phyloP scores from a whole-genome alignment of 2,113 vertebrate species.

The Romanogobio albipinnatus region DNA sequence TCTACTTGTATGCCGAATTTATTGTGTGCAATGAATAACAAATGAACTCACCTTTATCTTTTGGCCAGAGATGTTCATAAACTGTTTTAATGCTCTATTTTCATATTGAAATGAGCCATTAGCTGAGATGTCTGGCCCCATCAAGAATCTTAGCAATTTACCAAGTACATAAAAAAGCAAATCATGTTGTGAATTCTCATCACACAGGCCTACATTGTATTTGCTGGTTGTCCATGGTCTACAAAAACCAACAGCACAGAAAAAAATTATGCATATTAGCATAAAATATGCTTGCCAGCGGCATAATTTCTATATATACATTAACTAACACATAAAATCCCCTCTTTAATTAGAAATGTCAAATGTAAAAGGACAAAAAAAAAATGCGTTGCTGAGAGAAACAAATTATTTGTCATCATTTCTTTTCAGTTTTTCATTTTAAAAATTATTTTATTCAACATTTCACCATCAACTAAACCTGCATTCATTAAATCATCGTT shows the following conservation, averaged over 20 bases:
- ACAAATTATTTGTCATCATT: slow-evolving; percentile 74
- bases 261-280: slow-evolving; percentile 60
- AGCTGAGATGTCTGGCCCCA: slow-evolving; percentile 63
- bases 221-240: slow-evolving; percentile 63
- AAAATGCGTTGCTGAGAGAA: slow-evolving; percentile 51
- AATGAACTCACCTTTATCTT: background rate
- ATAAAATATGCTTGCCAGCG: slow-evolving; percentile 68
- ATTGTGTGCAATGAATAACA: no score
- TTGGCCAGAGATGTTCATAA: background rate
- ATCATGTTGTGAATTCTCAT: slow-evolving; percentile 13
- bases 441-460: slow-evolving; percentile 67
- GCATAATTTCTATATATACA: slow-evolving; percentile 80
- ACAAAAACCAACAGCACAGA: slow-evolving; percentile 63
- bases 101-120: slow-evolving; percentile 60
- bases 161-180: slow-evolving; percentile 59
- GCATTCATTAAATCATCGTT: slow-evolving; percentile 61
- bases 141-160: slow-evolving; percentile 67
- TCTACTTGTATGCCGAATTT: no score
- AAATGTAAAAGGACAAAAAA: slow-evolving; percentile 66
- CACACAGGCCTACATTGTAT: slow-evolving; percentile 27
- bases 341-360: slow-evolving; percentile 77
- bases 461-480: slow-evolving; percentile 61
- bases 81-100: slow-evolving; percentile 9
- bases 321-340: slow-evolving; percentile 80
- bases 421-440: slow-evolving; percentile 68